Evolutionary conservation across 1,140 invertebrate species (phyloP).

Genomic region (Listronotus bonariensis): DNA sequence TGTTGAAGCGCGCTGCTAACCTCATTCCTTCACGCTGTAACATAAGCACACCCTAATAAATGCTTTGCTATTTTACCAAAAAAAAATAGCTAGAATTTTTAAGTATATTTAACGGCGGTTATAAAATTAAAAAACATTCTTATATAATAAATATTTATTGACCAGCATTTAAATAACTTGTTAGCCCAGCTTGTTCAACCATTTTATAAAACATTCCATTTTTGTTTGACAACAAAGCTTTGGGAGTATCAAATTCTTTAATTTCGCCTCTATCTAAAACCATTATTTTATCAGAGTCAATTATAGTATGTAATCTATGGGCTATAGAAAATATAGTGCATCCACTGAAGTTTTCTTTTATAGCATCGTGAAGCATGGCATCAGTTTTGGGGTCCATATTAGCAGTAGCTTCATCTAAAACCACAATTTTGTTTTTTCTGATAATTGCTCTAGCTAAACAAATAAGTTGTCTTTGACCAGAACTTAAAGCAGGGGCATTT

Average conservation of each 20-base stretch:
- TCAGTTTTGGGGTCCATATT: slow-evolving; percentile 74
- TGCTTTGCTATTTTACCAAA: too few species aligned
- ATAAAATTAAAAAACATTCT: background rate
- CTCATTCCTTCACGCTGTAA: too few species aligned
- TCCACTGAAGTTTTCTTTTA: slow-evolving; percentile 79
- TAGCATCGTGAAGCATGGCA: slow-evolving; percentile 73
- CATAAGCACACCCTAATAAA: too few species aligned
- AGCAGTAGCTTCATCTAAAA: slow-evolving; percentile 78
- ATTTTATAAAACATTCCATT: slow-evolving; percentile 69
- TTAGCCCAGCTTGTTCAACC: slow-evolving; percentile 57
- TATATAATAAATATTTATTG: background rate
- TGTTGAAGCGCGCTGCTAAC: too few species aligned
- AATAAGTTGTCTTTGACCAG: slow-evolving; percentile 79
- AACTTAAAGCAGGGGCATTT: slow-evolving; percentile 73
- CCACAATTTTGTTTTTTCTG: slow-evolving; percentile 73
- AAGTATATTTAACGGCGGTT: too few species aligned
- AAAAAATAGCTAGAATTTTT: too few species aligned
- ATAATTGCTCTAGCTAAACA: slow-evolving; percentile 74
- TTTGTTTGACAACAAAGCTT: slow-evolving; percentile 65
- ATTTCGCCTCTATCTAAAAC: slow-evolving; percentile 70
- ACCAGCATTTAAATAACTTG: too few species aligned
- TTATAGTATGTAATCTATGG: slow-evolving; percentile 81
- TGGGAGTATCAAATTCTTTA: slow-evolving; percentile 74
- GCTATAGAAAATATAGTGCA: slow-evolving; percentile 67
- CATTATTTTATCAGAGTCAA: slow-evolving; percentile 70